Percentiles rank a stretch among this genome's conserved stretches.
phyloP scores from a whole-genome alignment of 1,140 invertebrate genomes.

The Eufriesea mexicana region DNA sequence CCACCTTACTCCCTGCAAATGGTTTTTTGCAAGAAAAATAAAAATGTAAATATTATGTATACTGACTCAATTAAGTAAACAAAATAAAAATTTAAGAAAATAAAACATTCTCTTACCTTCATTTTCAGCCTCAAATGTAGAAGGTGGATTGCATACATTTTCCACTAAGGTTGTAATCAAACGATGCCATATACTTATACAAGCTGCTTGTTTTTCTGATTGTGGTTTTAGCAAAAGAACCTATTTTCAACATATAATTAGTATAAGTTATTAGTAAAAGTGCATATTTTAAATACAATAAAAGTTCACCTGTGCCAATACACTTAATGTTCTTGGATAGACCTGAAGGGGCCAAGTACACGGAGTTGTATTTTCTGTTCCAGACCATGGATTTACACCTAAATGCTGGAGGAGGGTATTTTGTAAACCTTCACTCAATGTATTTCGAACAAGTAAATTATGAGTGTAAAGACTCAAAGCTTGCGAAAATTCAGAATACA shows the following conservation, averaged over 20 bases:
- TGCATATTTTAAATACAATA: conserved; percentile 2
- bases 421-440: conserved; percentile 87
- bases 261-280: background rate
- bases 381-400: conserved; percentile 89
- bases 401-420: conserved; percentile 89
- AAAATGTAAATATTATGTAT: background rate
- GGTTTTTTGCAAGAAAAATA: background rate
- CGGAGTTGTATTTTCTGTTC: conserved; percentile 80
- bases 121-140: conserved; percentile 84
- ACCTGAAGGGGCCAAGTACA: conserved; percentile 92
- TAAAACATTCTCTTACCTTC: conserved; percentile 82
- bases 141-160: conserved; percentile 86
- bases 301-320: conserved; percentile 86
- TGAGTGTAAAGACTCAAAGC: conserved; percentile 92
- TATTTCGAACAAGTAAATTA: conserved; percentile 89
- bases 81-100: background rate
- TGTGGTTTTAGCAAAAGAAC: conserved; percentile 91
- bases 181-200: conserved; percentile 94
- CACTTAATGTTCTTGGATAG: conserved; percentile 91
- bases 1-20: background rate
- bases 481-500: conserved; percentile 90
- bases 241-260: conserved; percentile 71
- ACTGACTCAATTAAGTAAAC: background rate
- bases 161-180: conserved; percentile 93
- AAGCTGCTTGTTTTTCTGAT: conserved; percentile 93